phyloP scores from a whole-genome alignment of 2,113 vertebrate species.

The Lutjanus erythropterus region DNA sequence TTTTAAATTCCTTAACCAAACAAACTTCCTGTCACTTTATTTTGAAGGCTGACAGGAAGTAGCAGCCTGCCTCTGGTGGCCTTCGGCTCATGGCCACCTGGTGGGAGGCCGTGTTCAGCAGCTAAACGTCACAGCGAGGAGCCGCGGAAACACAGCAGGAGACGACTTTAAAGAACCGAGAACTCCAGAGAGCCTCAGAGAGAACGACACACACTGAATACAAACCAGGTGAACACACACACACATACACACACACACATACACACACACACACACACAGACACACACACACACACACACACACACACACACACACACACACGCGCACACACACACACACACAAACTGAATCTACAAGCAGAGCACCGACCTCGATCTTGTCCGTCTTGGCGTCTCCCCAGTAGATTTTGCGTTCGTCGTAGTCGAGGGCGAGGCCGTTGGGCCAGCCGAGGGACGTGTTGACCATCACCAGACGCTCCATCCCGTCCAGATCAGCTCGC shows the following conservation, averaged over 20 bases:
- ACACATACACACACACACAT: too few relatives aligned
- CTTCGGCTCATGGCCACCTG: not conserved
- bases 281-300: not conserved
- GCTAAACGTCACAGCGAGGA: not conserved
- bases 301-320: too few relatives aligned
- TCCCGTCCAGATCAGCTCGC: slow-evolving; percentile 93
- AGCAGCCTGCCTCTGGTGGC: not conserved
- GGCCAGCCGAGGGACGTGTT: slow-evolving; percentile 98
- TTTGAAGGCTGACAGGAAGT: slow-evolving; percentile 26
- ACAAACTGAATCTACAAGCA: too few relatives aligned
- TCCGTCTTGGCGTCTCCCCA: slow-evolving; percentile 99
- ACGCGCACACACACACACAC: not conserved
- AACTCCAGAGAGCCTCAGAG: not conserved
- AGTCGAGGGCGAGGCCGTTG: slow-evolving; percentile 96
- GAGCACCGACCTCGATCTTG: slow-evolving; percentile 84
- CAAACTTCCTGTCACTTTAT: too few relatives aligned
- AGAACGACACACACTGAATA: too few relatives aligned
- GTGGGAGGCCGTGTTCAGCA: not conserved
- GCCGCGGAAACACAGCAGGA: not conserved
- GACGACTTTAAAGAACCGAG: not conserved
- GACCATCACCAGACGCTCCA: slow-evolving; percentile 92
- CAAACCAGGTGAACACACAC: not conserved
- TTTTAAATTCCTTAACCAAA: too few relatives aligned
- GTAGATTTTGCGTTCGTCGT: slow-evolving; percentile 92
- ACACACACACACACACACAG: not conserved